Base-by-base conservation (phyloP, 2,888 invertebrate genomes). In the Scrobipalpa atriplicella region DNA sequence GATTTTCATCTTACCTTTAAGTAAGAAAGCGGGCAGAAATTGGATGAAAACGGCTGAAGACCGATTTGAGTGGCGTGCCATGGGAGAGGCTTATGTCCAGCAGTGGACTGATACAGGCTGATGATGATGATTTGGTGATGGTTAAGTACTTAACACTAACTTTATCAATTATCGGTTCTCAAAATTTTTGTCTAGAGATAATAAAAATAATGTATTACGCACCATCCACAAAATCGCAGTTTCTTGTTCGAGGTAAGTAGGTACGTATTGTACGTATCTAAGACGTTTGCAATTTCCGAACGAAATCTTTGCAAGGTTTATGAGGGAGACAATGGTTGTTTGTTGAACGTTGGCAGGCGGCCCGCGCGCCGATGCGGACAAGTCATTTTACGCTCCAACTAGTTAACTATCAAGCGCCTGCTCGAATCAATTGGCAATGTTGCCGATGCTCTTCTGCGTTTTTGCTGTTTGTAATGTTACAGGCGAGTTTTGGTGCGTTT, bases 381-480 rank as follows among this genome's bases (percentile, higher is more conserved):
- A 84, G 87, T 90, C 86, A 89, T 90, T 91, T 90, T 90, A 87
- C 90, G 90, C 85, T 87, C 75, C 84, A 83, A 74, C 76, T 83
- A 85, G 77, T 80, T 82, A 83, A 80, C 78, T 58, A 58, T 79
- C 86, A 84, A 86, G 86, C 81, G 77, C 74, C 73, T 79, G 75
- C 76, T 78, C 81, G 79, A 81, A 85, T 81, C 84, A 82, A 84
- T 84, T 78, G 80, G 78, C 77, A 41, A 62, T 62, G 58, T 58
- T 58, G 38, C 38, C 38, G 58, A 58, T 58, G 58, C 58, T 58
- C 58, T 38, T 58, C 58, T 38, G 38, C 38, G 38, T 58, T 58
- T 58, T 58, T 58, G 58, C 58, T 58, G n/a, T 58, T 38, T 18
- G 36, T 58, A n/a, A 58, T n/a, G 58, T 58, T 58, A 1, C 16